These are phyloP conservation scores for Nannospalax galili DNA, from an alignment of 2,113 vertebrate genomes.

Conservation along the genomic window DNA sequence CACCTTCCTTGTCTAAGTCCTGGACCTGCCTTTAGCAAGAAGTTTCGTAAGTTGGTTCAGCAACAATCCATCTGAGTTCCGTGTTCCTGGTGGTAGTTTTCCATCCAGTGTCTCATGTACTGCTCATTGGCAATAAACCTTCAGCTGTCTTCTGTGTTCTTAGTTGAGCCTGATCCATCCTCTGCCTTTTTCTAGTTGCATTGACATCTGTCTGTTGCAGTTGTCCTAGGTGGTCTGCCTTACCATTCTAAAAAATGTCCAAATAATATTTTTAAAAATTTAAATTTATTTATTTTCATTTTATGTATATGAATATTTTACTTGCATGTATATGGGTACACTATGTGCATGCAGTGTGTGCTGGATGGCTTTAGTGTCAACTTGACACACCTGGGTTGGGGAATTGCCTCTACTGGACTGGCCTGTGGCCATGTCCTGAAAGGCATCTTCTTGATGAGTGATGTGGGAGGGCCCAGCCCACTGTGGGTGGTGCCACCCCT, in stretches of 20 bases:
- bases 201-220: background rate
- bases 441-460: no score
- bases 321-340: no score
- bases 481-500: no score
- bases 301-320: no score
- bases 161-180: background rate
- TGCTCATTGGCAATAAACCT: no score
- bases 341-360: no score
- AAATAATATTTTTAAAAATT: background rate
- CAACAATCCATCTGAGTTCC: background rate
- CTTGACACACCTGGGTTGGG: no score
- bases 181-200: background rate
- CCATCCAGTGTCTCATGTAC: fast-evolving
- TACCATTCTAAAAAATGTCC: background rate
- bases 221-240: background rate
- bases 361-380: no score
- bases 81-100: background rate
- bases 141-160: background rate
- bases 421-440: no score
- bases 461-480: no score
- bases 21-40: background rate
- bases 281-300: no score
- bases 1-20: background rate
- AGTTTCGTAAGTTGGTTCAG: background rate
- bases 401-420: no score